Evolutionary conservation across 2,888 invertebrate genomes (phyloP).

Genomic region (Eupsilia transversa): DNA sequence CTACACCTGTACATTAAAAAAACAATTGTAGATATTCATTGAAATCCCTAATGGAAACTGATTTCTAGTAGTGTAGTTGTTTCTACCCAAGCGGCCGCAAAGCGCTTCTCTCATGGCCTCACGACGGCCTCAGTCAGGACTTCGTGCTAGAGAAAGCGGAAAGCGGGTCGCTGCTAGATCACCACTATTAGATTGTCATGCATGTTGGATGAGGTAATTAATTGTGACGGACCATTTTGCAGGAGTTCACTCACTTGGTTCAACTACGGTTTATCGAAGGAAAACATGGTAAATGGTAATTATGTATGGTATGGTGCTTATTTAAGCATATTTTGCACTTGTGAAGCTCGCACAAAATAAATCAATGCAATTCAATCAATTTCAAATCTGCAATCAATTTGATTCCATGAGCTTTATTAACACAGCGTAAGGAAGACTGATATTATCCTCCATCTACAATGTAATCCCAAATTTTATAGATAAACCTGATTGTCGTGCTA

Average conservation of each 20-base stretch:
- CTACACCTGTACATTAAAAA: neutral
- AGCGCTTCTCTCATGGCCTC: slow-evolving; percentile 72
- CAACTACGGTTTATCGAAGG: slow-evolving; percentile 33
- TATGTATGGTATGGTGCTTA: too few relatives aligned
- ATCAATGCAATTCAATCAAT: neutral
- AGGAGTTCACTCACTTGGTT: slow-evolving; percentile 62
- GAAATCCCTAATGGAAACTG: too few relatives aligned
- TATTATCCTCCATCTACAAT: neutral
- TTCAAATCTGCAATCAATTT: too few relatives aligned
- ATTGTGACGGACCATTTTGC: slow-evolving; percentile 86
- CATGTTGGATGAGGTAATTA: slow-evolving; percentile 88
- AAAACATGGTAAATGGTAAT: slow-evolving; percentile 36
- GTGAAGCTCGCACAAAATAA: too few relatives aligned
- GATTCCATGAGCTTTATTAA: too few relatives aligned
- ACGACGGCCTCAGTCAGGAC: slow-evolving; percentile 76
- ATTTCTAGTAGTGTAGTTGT: neutral
- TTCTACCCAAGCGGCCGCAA: slow-evolving; percentile 6
- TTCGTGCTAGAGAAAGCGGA: slow-evolving; percentile 89
- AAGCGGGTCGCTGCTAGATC: slow-evolving; percentile 88
- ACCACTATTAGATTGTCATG: slow-evolving; percentile 89
- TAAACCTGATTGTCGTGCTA: neutral
- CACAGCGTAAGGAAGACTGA: neutral
- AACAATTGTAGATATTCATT: neutral
- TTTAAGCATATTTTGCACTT: neutral
- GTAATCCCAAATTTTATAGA: neutral